Percentiles rank a stretch among this genome's conserved stretches.
Evolutionary conservation across 2,888 invertebrate species (phyloP).

Genomic region (Lobophora halterata): DNA sequence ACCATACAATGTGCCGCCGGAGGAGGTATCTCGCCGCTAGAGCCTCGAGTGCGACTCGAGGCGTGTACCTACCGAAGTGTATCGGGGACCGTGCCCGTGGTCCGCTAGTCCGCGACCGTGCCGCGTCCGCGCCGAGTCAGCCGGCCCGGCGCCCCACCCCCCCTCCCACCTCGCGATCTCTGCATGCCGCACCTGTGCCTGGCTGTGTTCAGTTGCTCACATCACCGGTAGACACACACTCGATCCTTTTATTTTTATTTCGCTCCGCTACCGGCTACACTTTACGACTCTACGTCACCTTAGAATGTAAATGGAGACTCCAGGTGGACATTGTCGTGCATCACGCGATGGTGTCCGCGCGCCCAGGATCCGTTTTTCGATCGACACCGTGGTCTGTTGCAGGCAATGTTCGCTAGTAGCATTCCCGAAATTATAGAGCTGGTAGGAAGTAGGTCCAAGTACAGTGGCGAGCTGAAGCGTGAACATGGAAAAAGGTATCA

Average conservation of each 20-base stretch:
- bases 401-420: slow-evolving; percentile 99
- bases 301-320: slow-evolving; percentile 68
- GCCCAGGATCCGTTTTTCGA: slow-evolving; percentile 61
- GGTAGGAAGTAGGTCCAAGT: slow-evolving; percentile 99
- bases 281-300: slow-evolving; percentile 65
- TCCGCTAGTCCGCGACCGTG: slow-evolving; percentile 55
- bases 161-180: slow-evolving; percentile 73
- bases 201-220: slow-evolving; percentile 81
- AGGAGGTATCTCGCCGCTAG: slow-evolving; percentile 59
- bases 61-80: too few relatives aligned
- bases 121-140: slow-evolving; percentile 38
- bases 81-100: slow-evolving; percentile 17
- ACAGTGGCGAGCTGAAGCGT: slow-evolving; percentile 99
- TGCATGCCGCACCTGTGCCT: slow-evolving; percentile 77
- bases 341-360: slow-evolving; percentile 75
- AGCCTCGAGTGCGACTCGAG: slow-evolving; percentile 53
- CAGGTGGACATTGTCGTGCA: slow-evolving; percentile 79
- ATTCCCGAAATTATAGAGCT: slow-evolving; percentile 99
- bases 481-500: slow-evolving; percentile 99
- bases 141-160: slow-evolving; percentile 62
- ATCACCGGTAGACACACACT: slow-evolving; percentile 78
- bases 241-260: slow-evolving; percentile 71
- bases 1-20: slow-evolving; percentile 68
- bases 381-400: slow-evolving; percentile 85
- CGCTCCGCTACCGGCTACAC: slow-evolving; percentile 78